These are phyloP conservation scores for Tanytarsus gracilentus DNA, from an alignment of 2,888 invertebrate genomes.

Conservation along the genomic window DNA sequence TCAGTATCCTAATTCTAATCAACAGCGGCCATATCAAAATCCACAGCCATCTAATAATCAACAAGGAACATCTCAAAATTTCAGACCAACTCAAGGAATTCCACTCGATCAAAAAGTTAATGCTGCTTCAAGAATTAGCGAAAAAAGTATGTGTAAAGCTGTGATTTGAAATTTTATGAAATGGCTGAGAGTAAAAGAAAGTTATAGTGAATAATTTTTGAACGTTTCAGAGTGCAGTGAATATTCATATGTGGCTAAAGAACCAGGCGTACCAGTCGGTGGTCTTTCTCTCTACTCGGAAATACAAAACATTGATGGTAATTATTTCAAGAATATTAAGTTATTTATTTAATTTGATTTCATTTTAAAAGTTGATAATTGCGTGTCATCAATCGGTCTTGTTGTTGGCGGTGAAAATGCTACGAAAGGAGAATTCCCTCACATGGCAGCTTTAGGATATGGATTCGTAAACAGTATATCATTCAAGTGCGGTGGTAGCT, in stretches of 20 bases:
- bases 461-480: slow-evolving; percentile 34
- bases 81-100: background rate
- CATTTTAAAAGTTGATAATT: background rate
- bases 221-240: background rate
- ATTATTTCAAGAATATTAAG: background rate
- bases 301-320: background rate
- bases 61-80: no score
- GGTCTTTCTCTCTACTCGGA: no score
- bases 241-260: background rate
- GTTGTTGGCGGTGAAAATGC: slow-evolving; percentile 10
- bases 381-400: background rate
- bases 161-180: no score
- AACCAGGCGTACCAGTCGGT: no score
- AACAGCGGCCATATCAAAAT: no score
- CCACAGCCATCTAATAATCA: no score
- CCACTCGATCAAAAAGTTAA: background rate
- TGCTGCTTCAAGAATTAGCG: background rate
- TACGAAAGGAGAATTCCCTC: slow-evolving; percentile 30
- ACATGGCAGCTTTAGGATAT: slow-evolving; percentile 39
- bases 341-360: background rate
- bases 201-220: background rate
- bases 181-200: no score
- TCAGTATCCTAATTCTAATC: no score
- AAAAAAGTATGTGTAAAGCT: background rate
- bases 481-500: slow-evolving; percentile 42